Conservation (phyloP, 1,140 invertebrate genomes). For the Pseudachorutes palmiensis region DNA sequence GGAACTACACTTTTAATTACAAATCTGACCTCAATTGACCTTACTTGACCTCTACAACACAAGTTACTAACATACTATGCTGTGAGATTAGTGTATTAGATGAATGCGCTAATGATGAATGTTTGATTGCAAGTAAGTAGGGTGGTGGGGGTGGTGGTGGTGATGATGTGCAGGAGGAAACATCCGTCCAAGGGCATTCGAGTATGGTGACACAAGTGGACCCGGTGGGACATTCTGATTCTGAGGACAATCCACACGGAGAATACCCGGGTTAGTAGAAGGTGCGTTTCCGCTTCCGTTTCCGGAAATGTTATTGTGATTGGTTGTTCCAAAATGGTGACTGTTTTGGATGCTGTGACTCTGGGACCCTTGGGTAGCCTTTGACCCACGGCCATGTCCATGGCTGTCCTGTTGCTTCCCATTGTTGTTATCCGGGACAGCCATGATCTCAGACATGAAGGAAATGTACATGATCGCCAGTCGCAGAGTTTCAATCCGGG, state of each 20-base stretch:
- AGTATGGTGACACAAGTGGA: constrained; percentile 20
- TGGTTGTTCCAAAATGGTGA: background rate
- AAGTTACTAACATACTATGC: too few relatives aligned
- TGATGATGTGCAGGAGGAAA: constrained; percentile 20
- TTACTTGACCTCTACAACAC: too few relatives aligned
- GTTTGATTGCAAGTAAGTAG: constrained; percentile 16
- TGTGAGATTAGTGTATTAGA: too few relatives aligned
- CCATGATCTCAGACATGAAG: constrained; percentile 85
- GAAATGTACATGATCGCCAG: constrained; percentile 97
- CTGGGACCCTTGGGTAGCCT: constrained; percentile 11
- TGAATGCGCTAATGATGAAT: constrained; percentile 28
- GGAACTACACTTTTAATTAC: too few relatives aligned
- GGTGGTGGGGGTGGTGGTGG: constrained; percentile 11
- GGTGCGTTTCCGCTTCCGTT: background rate
- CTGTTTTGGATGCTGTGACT: constrained; percentile 4
- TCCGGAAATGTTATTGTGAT: constrained; percentile 4
- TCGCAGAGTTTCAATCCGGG: constrained; percentile 92
- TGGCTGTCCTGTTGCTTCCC: background rate
- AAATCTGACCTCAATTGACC: too few relatives aligned
- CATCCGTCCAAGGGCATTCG: constrained; percentile 22
- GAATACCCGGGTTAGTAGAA: constrained; percentile 13
- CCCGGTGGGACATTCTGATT: constrained; percentile 34
- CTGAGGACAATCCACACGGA: constrained; percentile 24
- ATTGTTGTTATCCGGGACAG: constrained; percentile 34
- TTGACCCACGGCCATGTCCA: too few relatives aligned